Evolutionary conservation across 2,888 invertebrate genomes (phyloP).

Genomic region (Orthosia gracilis): DNA sequence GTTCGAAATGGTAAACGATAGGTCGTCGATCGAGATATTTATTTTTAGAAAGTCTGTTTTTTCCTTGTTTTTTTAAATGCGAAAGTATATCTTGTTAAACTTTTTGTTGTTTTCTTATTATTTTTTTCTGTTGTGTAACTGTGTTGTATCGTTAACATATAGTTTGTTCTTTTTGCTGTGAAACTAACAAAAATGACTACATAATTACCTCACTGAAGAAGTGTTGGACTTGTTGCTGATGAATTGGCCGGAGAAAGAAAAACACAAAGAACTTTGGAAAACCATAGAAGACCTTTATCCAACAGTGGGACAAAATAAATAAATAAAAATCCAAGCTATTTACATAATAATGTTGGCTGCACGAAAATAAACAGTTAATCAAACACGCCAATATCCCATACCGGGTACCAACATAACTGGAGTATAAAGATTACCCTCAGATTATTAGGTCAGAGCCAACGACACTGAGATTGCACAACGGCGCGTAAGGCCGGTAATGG

Average conservation of each 20-base stretch:
- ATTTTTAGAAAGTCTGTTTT: constrained; percentile 30
- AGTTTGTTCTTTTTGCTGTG: too few relatives aligned
- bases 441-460: constrained; percentile 64
- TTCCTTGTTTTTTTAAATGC: neutral
- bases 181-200: neutral
- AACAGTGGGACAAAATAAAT: too few relatives aligned
- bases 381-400: neutral
- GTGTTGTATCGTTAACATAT: too few relatives aligned
- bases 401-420: constrained; percentile 46
- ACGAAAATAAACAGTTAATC: neutral
- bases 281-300: too few relatives aligned
- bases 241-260: too few relatives aligned
- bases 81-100: neutral
- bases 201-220: neutral
- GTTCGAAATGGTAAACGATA: constrained; percentile 9
- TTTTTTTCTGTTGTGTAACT: neutral
- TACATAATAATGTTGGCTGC: neutral
- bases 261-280: too few relatives aligned
- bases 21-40: constrained; percentile 23
- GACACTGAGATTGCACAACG: constrained; percentile 61
- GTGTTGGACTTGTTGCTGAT: neutral
- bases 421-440: constrained; percentile 55
- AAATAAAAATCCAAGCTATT: neutral
- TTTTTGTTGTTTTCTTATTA: neutral
- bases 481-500: constrained; percentile 51